phyloP scores from a whole-genome alignment of 1,140 invertebrate genomes.

The Babylonia areolata region DNA sequence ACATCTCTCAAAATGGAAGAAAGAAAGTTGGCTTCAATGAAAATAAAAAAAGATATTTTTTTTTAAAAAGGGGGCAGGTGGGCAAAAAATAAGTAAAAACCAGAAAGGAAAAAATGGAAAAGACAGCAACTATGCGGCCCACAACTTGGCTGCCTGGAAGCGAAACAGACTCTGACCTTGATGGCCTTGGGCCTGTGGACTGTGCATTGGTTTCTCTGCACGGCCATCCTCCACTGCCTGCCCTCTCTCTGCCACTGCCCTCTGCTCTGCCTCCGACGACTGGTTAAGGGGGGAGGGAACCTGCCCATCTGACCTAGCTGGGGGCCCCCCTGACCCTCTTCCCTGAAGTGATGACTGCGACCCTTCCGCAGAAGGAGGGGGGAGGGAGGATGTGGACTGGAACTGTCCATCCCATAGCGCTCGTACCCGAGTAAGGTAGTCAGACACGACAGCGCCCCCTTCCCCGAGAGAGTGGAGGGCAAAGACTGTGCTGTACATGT shows the following conservation, averaged over 20 bases:
- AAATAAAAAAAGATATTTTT: conserved; percentile 24
- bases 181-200: not conserved
- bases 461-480: conserved; percentile 69
- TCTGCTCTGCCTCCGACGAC: not conserved
- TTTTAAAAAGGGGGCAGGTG: not conserved
- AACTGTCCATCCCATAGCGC: conserved; percentile 70
- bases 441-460: conserved; percentile 55
- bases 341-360: not conserved
- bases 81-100: conserved; percentile 7
- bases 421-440: conserved; percentile 69
- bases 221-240: not conserved
- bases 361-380: not conserved
- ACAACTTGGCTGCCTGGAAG: conserved; percentile 7
- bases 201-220: not conserved
- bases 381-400: conserved; percentile 37
- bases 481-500: conserved; percentile 72
- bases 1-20: not conserved
- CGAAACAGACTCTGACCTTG: conserved; percentile 27
- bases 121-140: conserved; percentile 13
- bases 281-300: not conserved
- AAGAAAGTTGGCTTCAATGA: not conserved
- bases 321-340: not conserved
- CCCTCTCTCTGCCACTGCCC: conserved; percentile 8
- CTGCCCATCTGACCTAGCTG: not conserved
- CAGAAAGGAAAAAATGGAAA: not conserved